A percentile compares a stretch with the other conserved stretches of the same genome.
These are phyloP conservation scores for Drosophila limbata DNA, from an alignment of 2,888 invertebrate species.

Conservation along the genomic window DNA sequence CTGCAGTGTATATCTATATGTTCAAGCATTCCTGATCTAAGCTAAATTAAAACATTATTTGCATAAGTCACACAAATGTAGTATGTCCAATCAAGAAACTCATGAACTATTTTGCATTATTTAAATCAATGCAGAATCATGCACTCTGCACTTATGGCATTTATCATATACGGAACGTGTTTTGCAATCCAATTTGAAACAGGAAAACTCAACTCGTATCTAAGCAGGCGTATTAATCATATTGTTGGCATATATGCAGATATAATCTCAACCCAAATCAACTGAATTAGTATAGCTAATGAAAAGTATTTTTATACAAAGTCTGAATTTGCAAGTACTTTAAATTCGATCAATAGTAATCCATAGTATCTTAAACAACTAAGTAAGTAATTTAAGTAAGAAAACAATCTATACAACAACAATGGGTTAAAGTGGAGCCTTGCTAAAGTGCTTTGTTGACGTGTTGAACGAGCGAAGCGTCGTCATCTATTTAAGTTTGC, in stretches of 20 bases:
- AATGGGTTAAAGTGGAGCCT: neutral
- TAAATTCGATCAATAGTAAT: neutral
- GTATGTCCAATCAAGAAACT: slow-evolving; percentile 13
- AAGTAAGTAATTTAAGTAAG: no score
- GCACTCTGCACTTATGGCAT: slow-evolving; percentile 11
- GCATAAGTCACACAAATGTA: slow-evolving; percentile 34
- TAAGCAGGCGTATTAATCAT: slow-evolving; percentile 1
- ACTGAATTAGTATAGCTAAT: neutral
- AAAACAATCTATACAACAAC: no score
- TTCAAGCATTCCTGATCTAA: slow-evolving; percentile 1
- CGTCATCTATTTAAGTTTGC: neutral
- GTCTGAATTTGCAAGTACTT: neutral
- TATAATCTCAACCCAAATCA: slow-evolving; percentile 1
- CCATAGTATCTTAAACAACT: neutral
- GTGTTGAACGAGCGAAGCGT: neutral
- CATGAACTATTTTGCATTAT: slow-evolving; percentile 19
- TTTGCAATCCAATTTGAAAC: slow-evolving; percentile 1
- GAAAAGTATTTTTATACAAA: neutral
- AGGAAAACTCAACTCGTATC: slow-evolving; percentile 5
- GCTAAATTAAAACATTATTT: slow-evolving; percentile 11
- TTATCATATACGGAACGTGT: slow-evolving; percentile 11
- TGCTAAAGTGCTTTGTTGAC: slow-evolving; percentile 6
- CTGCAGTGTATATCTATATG: no score
- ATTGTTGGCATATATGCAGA: neutral
- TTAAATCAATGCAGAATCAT: slow-evolving; percentile 17